Evolutionary conservation across 1,140 invertebrate genomes (phyloP), one percentile per base, ranked within the genome.

Genomic region (Thaumatotibia leucotreta): DNA sequence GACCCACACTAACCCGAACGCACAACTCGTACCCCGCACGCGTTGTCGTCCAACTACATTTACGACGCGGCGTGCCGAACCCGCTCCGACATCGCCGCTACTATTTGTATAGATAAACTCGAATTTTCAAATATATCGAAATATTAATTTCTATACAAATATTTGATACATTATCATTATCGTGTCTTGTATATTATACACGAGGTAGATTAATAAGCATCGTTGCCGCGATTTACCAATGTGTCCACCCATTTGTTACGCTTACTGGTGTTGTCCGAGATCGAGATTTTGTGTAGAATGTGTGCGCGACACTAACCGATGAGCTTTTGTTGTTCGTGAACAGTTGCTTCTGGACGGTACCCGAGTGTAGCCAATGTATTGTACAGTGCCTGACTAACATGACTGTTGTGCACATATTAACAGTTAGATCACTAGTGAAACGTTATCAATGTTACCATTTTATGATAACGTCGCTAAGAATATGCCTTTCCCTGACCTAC

Each of bases 401-500:
- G 64, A 33, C 63, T 69, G 65, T 61, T 74, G 23, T 64, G 68
- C 64, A 63, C 64, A 66, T 35, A 45, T 54, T 64, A 63, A 61
- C 64, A 68, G 45, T 17, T 70, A 70, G 70, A 70, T 62, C 35
- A 63, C 65, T 73, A 74, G 73, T 79, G 79, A 75, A 75, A 76
- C 66, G 65, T 70, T 74, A 76, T 64, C 64, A 64, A 73, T 75
- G 76, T 80, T 81, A 81, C 76, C 76, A 66, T 80, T 73, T 68
- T 68, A 70, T 70, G 67, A 73, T 75, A 39, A 35, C 27, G 23
- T 52, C 50, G 23, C 20, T 27, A 24, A 52, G 22, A 52, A 23
- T 27, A 52, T 52, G 50, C 50, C 50, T 52, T 27, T 22, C 6
- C 39, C 39, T 20, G 14, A 45, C 17, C 39, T 45, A 45, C 39